Evolutionary conservation across 53 echinoderm and acorn worm species (phyloP).

Genomic region (Holothuria leucospilota): DNA sequence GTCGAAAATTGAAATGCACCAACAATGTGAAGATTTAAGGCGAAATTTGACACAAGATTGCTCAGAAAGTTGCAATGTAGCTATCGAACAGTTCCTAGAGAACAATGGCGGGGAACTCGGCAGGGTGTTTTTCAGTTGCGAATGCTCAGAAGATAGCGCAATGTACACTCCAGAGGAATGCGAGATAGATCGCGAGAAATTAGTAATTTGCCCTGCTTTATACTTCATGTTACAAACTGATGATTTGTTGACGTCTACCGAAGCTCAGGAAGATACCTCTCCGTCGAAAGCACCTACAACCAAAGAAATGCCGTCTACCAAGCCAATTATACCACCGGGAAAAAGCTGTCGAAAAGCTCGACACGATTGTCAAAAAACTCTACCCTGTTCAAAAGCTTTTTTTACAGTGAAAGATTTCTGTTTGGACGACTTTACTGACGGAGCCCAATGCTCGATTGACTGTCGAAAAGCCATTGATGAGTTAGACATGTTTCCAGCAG

Average conservation of each 20-base stretch:
- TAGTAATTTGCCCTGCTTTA: neutral
- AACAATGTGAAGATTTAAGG: neutral
- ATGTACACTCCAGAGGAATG: neutral
- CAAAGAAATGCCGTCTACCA: neutral
- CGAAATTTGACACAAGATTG: neutral
- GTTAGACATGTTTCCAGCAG: neutral
- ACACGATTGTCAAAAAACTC: neutral
- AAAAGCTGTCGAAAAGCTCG: slow-evolving; percentile 1
- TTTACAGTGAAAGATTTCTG: neutral
- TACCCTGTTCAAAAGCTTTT: slow-evolving; percentile 2
- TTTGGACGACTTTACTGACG: neutral
- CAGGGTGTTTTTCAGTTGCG: neutral
- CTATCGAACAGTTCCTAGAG: neutral
- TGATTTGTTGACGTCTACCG: neutral
- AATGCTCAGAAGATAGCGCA: neutral
- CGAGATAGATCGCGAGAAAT: neutral
- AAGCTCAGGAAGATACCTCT: neutral
- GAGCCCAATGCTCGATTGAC: neutral
- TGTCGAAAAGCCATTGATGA: neutral
- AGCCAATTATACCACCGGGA: neutral
- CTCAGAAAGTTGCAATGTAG: neutral
- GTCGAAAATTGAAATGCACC: slow-evolving; percentile 1
- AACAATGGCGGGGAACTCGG: neutral
- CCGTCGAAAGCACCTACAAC: neutral
- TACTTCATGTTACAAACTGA: neutral